These are phyloP conservation scores for Nebria ingens DNA, from an alignment of 1,140 invertebrate genomes.

Conservation along the genomic window DNA sequence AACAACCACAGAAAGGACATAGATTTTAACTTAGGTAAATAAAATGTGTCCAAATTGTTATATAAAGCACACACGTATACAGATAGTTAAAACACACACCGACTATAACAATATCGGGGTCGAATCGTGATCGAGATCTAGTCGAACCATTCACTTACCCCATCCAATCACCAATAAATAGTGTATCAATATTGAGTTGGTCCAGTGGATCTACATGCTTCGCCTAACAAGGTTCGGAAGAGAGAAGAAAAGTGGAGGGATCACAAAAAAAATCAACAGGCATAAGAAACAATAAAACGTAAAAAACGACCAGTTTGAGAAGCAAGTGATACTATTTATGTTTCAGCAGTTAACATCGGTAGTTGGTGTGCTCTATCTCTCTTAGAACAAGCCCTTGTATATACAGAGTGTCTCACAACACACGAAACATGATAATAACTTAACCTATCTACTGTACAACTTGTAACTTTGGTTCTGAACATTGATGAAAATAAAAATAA, in stretches of 20 bases:
- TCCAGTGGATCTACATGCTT: background rate
- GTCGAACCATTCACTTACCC: background rate
- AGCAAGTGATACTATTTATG: slow-evolving; percentile 14
- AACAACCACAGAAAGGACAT: too few relatives aligned
- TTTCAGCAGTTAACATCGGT: slow-evolving; percentile 12
- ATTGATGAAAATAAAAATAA: too few relatives aligned
- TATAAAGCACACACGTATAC: background rate
- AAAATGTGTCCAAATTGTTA: slow-evolving; percentile 1
- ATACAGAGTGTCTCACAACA: background rate
- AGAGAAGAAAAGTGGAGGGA: too few relatives aligned
- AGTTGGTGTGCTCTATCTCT: background rate
- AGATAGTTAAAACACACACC: slow-evolving; percentile 3
- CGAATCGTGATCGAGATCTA: background rate
- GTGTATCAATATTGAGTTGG: background rate
- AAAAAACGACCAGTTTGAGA: slow-evolving; percentile 11
- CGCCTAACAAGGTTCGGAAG: slow-evolving; percentile 12
- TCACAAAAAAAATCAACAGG: slow-evolving; percentile 10
- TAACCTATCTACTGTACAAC: too few relatives aligned
- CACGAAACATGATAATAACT: background rate
- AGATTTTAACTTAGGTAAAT: background rate
- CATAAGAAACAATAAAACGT: slow-evolving; percentile 8
- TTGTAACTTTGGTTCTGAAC: too few relatives aligned
- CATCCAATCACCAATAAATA: background rate
- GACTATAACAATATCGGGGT: background rate
- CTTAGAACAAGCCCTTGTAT: background rate